Base-by-base conservation (phyloP, 2,797 vertebrate species). In the Cetoscarus ocellatus region DNA sequence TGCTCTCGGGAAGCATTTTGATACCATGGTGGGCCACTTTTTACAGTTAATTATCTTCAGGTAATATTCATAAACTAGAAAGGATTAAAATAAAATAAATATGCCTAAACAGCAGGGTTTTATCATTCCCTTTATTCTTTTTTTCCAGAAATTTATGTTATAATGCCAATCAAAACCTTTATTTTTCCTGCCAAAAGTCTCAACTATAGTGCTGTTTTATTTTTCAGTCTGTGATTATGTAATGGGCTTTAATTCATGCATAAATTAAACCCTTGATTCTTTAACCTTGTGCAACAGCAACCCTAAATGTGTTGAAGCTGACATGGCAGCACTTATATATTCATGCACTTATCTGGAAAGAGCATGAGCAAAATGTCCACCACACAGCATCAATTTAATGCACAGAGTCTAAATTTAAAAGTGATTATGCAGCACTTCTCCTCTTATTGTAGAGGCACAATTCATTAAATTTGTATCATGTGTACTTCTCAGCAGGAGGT, bases 401-500 rank as follows among this genome's bases (percentile, higher is more conserved):
- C 40, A 45, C 35, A 17, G 13, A 34, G 14, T 62, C 75, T 77
- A 70, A 73, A 83, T 84, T 67, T 63, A 80, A 61, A 81, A 74
- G 19, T 6, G 68, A 76, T 75, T 69, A 75, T 66, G 38, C 77
- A 62, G 83, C 78, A 80, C 17, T 62, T 58, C 14, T 52, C 14
- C 42, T 14, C 19, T 18, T 50, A 62, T 53, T 67, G 61, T 49
- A 6, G 54, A 51, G 53, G 39, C n/a, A 15, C 14, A 13, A 17
- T 75, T 66, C 68, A 85, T 80, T 82, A 77, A 69, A 82, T 64
- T 67, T 86, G 60, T 57, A 83, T 63, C 47, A 15, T 19, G 45
- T 47, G 18, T 65, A 36, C 18, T 47, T 50, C 50, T 69, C 18
- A 50, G 83, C 8, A 0, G 47, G 54, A 61, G 17, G 15, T n/a